These are phyloP conservation scores for Cosmopolites sordidus DNA, from an alignment of 2,888 invertebrate genomes.

Conservation along the genomic window DNA sequence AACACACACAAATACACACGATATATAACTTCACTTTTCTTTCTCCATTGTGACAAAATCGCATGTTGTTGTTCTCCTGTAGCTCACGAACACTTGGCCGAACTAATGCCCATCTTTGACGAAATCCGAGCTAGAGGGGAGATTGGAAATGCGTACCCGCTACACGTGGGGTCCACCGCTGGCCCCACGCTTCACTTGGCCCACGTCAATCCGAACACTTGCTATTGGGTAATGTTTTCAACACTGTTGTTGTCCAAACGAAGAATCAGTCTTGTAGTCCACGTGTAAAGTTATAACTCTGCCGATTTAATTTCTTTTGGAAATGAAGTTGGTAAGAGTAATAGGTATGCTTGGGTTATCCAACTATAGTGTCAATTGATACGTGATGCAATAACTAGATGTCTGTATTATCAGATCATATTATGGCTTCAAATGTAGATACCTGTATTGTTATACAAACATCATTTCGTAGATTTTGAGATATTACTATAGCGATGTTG, in stretches of 20 bases:
- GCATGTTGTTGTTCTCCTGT: conserved; percentile 24
- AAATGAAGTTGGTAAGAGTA: too few species aligned
- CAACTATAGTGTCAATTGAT: too few species aligned
- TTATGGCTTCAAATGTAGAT: too few species aligned
- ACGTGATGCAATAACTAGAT: too few species aligned
- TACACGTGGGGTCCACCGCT: conserved; percentile 73
- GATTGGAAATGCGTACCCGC: conserved; percentile 85
- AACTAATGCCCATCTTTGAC: conserved; percentile 94
- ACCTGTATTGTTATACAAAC: too few species aligned
- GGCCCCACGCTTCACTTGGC: conserved; percentile 62
- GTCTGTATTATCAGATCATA: too few species aligned
- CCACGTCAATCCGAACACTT: conserved; percentile 56
- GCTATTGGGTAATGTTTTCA: conserved; percentile 64
- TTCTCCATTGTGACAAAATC: conserved; percentile 8
- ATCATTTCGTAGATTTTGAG: too few species aligned
- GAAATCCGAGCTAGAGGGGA: conserved; percentile 87
- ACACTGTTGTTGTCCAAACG: neutral
- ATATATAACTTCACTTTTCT: conserved; percentile 9
- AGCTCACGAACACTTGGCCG: conserved; percentile 94
- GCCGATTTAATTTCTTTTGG: too few species aligned
- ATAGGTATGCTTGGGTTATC: too few species aligned
- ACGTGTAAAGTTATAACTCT: too few species aligned
- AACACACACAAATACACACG: conserved; percentile 4
- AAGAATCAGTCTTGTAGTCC: too few species aligned
- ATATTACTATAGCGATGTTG: too few species aligned